Evolutionary conservation across 2,113 vertebrate genomes (phyloP), one percentile per base, ranked within the genome.

Genomic region (Muntiacus reevesi): DNA sequence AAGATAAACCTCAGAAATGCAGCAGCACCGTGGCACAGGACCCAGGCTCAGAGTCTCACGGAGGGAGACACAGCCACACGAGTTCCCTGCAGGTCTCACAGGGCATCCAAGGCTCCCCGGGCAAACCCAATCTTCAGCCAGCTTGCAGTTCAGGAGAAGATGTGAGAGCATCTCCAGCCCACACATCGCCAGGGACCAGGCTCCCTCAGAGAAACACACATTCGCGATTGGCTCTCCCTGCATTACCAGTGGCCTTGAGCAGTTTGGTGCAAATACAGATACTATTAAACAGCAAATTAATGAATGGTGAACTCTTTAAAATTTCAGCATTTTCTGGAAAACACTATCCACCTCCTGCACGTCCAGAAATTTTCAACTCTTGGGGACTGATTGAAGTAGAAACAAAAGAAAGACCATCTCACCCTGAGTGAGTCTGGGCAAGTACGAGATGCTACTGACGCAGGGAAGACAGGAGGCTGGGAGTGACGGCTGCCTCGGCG

Each of bases 71-170:
- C 2, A 33, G 16, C 23, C 50, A 2, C 6, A 5, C 2, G 2
- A 3, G 3, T 33, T 64, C 40, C 0, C 0, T 14, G 2, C 3
- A 0, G 13, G 45, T 2, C 16, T 16, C 19, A 1, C 2, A 0
- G 1, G 14, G 55, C 36, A 47, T 23, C 4, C 5, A 7, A 62
- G 16, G 30, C 16, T 36, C 47, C 33, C 11, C 30, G 2, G 43
- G 62, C 15, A 60, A 87, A 28, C 27, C 54, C 0, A 2, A 30
- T 13, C 50, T 43, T 64, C 78, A 4, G 23, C 14, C 23, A 54
- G 28, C 2, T 5, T 10, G 27, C 5, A 8, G 3, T 30, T 30
- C 11, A 27, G 57, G 40, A 33, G 10, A 50, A 28, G 40, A 45
- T 21, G 13, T 1, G 19, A 55, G 59, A 16, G 6, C 1, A 0